phyloP scores from a whole-genome alignment of 2,888 invertebrate genomes.

The Orchestes rusci region DNA sequence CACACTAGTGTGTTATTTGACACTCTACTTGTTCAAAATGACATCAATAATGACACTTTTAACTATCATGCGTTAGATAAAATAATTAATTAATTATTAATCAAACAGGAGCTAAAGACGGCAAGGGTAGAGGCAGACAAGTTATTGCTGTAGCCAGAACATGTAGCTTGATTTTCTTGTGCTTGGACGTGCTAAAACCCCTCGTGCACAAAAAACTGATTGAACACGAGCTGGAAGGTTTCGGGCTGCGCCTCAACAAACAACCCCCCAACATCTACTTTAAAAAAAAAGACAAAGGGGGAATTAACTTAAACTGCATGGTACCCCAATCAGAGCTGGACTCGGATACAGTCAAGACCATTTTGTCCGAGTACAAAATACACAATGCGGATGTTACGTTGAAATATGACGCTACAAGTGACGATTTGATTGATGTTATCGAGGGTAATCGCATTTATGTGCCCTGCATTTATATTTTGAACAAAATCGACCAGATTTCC shows the following conservation, averaged over 20 bases:
- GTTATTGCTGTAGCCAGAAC: constrained; percentile 99
- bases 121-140: constrained; percentile 97
- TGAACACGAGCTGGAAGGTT: constrained; percentile 98
- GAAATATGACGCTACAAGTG: constrained; percentile 89
- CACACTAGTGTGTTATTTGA: no score
- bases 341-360: constrained; percentile 88
- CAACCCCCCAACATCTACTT: constrained; percentile 96
- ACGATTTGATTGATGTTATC: constrained; percentile 96
- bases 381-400: constrained; percentile 98
- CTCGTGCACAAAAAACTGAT: constrained; percentile 92
- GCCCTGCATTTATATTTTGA: constrained; percentile 96
- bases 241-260: constrained; percentile 92
- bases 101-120: constrained; percentile 99
- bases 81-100: no score
- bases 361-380: constrained; percentile 95
- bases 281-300: constrained; percentile 97
- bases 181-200: constrained; percentile 95
- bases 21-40: no score
- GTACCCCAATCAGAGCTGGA: constrained; percentile 91
- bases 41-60: no score
- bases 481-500: constrained; percentile 97
- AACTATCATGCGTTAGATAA: no score
- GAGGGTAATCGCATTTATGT: constrained; percentile 98
- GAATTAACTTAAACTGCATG: constrained; percentile 89
- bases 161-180: constrained; percentile 95